Percentiles rank a stretch among this genome's conserved stretches.
phyloP scores from a whole-genome alignment of 2,888 invertebrate genomes.

The Neocrepidodera transversa region DNA sequence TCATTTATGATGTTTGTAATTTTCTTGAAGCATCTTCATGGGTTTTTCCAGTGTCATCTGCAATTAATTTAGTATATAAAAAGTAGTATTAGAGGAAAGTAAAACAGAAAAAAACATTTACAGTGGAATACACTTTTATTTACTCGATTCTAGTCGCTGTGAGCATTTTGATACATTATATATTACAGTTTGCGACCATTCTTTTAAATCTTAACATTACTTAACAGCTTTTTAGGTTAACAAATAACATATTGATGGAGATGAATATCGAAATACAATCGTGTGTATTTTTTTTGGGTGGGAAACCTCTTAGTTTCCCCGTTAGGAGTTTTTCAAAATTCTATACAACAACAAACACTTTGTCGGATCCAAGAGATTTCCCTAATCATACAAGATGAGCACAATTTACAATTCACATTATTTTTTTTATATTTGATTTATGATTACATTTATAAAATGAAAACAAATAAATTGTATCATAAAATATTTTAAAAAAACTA shows the following conservation, averaged over 20 bases:
- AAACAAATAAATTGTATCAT: no score
- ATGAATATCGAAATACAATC: constrained; percentile 59
- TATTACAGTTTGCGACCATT: constrained; percentile 61
- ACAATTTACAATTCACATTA: constrained; percentile 4
- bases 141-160: constrained; percentile 59
- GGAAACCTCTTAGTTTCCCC: constrained; percentile 27
- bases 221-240: constrained; percentile 62
- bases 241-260: constrained; percentile 62
- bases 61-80: not conserved
- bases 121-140: constrained; percentile 60
- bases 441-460: not conserved
- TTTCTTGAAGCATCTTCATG: no score
- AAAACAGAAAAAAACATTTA: constrained; percentile 26
- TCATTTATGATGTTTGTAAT: no score
- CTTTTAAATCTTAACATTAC: constrained; percentile 61
- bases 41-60: no score
- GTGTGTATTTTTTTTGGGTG: constrained; percentile 50
- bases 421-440: no score
- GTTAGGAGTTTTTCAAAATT: constrained; percentile 36
- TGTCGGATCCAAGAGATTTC: constrained; percentile 22
- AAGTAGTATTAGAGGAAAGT: not conserved
- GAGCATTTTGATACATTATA: constrained; percentile 61
- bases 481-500: no score
- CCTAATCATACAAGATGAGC: constrained; percentile 25
- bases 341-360: constrained; percentile 42